Percentiles rank a stretch among this genome's conserved stretches.
phyloP scores from a whole-genome alignment of 2,113 vertebrate species.

The Pangasianodon hypophthalmus region DNA sequence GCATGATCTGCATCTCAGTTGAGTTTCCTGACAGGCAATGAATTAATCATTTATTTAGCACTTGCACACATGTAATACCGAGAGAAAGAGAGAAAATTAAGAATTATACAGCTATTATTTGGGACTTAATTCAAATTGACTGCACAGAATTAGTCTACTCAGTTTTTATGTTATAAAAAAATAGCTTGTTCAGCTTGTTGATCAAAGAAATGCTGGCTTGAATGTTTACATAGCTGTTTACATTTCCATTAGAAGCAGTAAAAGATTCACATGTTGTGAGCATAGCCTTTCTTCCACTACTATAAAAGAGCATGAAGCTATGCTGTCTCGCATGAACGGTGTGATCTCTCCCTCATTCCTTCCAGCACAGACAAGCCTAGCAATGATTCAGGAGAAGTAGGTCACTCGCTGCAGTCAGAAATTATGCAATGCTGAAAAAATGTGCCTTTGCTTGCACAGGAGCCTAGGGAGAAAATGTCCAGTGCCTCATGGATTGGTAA shows the following conservation, averaged over 20 bases:
- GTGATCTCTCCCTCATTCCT: conserved; percentile 14
- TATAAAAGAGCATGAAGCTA: conserved; percentile 34
- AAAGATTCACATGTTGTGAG: conserved; percentile 16
- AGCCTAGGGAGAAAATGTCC: conserved; percentile 38
- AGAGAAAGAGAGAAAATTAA: conserved; percentile 16
- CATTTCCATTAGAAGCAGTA: background rate
- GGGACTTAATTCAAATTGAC: background rate
- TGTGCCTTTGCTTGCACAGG: conserved; percentile 32
- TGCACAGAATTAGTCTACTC: background rate
- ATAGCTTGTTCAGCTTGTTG: background rate
- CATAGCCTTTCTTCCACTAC: conserved; percentile 6
- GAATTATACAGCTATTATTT: background rate
- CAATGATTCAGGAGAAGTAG: conserved; percentile 50
- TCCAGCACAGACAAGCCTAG: conserved; percentile 38
- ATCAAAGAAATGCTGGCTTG: background rate
- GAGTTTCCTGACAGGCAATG: conserved; percentile 38
- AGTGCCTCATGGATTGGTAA: conserved; percentile 41
- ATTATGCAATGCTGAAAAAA: conserved; percentile 57
- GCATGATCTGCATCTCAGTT: conserved; percentile 52
- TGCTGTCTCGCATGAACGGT: conserved; percentile 28
- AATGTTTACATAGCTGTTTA: background rate
- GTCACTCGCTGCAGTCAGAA: conserved; percentile 49
- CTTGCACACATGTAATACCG: conserved; percentile 44
- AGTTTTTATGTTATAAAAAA: background rate
- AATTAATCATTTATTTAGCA: conserved; percentile 52